Base-by-base conservation (phyloP, 2,888 invertebrate genomes). In the Galeruca laticollis region DNA sequence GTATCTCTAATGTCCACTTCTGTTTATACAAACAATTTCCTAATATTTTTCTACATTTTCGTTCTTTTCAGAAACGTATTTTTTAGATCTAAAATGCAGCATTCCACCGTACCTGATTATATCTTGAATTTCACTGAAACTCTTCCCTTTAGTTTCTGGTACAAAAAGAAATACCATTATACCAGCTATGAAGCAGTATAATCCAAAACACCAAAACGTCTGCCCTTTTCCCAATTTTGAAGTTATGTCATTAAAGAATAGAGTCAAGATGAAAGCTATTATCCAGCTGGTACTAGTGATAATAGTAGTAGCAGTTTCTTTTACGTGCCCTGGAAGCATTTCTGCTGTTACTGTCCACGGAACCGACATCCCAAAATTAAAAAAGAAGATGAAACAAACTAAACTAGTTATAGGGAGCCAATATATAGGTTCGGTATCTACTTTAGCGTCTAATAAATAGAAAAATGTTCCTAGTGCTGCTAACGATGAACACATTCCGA, bases 91-190 rank as follows among this genome's bases (percentile, higher is more conserved):
- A 15, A 43, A 64, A 26, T 69, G 69, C 43, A 69, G 35, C 18
- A 64, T 26, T 1, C 57, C 60, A 1, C 56, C 69, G 15, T 43
- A 51, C 40, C 67, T 54, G 1, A 69, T 49, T 60, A 90, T 89
- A 68, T 90, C 89, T 84, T 94, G 93, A 74, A 97, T 96, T 86
- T 97, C 91, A 80, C 92, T 91, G 78, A 96, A 88, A 78, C 93
- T 93, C 86, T 94, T 92, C 43, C 96, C 96, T 85, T 94, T 96
- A 0, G 97, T 97, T 87, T 97, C 97, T 3, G 96, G 95, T 18
- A 97, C 89, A 64, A 92, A 82, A 33, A 68, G 37, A 49, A 68
- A 15, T n/a, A 68, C 54, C 52, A 10, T 52, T 13, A 93, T 87
- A 82, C 92, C 91, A 0, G 91, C 86, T 0, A 88, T 20, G 0